Conservation (phyloP, 2,797 vertebrate species). For the Tinamus major region DNA sequence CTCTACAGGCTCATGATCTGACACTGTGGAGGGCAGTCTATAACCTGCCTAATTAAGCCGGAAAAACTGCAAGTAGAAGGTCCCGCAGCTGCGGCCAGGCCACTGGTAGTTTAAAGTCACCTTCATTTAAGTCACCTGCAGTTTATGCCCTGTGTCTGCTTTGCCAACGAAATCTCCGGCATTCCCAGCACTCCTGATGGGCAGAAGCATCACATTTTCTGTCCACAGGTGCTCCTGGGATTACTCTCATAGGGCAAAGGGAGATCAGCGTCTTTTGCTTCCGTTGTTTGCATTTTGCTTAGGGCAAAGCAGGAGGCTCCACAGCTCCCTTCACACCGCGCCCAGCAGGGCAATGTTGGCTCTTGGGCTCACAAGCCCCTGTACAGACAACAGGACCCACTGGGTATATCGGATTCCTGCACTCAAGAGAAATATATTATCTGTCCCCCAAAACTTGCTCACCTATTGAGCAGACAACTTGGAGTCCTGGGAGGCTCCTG, state of each 20-base stretch:
- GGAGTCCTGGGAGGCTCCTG: slow-evolving; percentile 8
- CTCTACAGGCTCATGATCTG: neutral
- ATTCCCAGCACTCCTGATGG: fast-evolving
- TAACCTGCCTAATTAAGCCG: slow-evolving; percentile 31
- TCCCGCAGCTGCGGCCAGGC: neutral
- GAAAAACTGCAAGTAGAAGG: neutral
- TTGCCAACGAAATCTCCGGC: neutral
- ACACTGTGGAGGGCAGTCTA: neutral
- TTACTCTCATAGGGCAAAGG: neutral
- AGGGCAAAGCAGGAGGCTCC: neutral
- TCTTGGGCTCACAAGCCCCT: neutral
- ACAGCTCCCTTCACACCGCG: neutral
- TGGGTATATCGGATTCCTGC: neutral
- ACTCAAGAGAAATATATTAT: neutral
- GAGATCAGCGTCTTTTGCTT: neutral
- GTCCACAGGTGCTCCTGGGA: neutral
- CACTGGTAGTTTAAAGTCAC: neutral
- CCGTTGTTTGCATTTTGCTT: neutral
- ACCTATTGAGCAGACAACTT: slow-evolving; percentile 26
- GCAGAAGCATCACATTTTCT: neutral
- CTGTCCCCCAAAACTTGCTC: slow-evolving; percentile 41
- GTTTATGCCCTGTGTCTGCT: neutral
- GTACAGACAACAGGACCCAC: neutral
- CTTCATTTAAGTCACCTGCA: neutral
- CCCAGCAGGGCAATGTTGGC: fast-evolving